Conservation (phyloP, 2,888 invertebrate species). For the Kryphioiulus occultus region DNA sequence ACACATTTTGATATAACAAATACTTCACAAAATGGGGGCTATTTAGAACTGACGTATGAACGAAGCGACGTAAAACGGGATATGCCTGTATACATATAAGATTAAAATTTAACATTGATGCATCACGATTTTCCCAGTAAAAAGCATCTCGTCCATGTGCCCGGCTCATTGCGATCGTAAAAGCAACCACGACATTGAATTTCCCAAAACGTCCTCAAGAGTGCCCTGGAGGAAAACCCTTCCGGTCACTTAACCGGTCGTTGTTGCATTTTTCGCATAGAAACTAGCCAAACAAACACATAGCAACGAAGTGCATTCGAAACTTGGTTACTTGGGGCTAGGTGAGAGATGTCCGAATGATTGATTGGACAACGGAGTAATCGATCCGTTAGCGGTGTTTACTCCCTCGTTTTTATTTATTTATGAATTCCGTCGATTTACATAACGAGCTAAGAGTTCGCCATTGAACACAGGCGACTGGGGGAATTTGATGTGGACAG, state of each 20-base stretch:
- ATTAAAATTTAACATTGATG: no score
- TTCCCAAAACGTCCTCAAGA: no score
- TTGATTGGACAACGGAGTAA: neutral
- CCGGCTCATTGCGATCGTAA: no score
- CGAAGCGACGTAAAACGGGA: no score
- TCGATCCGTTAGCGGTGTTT: constrained; percentile 11
- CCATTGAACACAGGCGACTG: neutral
- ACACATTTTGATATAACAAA: no score
- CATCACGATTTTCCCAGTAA: no score
- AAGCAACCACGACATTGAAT: no score
- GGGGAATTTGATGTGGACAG: neutral
- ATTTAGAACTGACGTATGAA: no score
- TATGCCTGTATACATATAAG: no score
- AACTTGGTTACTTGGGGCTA: neutral
- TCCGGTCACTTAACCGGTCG: neutral
- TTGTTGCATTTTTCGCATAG: neutral
- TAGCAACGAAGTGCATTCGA: neutral
- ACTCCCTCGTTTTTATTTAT: constrained; percentile 20
- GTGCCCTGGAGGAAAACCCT: neutral
- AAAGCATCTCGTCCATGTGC: no score
- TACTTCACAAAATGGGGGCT: no score
- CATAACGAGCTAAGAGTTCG: constrained; percentile 3
- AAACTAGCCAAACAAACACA: neutral
- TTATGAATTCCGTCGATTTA: constrained; percentile 14
- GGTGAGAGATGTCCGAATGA: neutral